These are phyloP conservation scores for Junonia oenone DNA, from an alignment of 2,888 invertebrate species.

Conservation along the genomic window DNA sequence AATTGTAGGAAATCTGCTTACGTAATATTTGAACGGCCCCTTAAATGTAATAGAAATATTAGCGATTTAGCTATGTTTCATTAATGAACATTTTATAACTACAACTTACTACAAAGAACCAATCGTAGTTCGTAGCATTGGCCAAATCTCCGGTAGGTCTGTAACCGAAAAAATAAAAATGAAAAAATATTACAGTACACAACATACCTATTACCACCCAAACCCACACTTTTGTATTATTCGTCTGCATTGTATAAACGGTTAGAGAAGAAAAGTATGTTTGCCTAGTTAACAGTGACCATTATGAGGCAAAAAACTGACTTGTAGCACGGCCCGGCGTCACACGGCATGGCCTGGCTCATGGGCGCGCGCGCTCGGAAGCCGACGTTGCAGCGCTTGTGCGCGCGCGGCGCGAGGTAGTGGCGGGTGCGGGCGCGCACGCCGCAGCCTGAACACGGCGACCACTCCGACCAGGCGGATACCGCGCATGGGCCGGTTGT, in stretches of 20 bases:
- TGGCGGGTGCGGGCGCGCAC: conserved; percentile 85
- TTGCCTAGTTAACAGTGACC: no score
- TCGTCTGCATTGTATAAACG: not conserved
- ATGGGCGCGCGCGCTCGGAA: conserved; percentile 55
- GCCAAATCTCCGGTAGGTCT: conserved; percentile 49
- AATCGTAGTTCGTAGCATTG: conserved; percentile 59
- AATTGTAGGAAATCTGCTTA: no score
- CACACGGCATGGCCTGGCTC: conserved; percentile 70
- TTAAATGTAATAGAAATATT: not conserved
- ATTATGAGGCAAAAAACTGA: conserved; percentile 37
- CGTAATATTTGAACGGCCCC: no score
- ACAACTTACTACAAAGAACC: conserved; percentile 67
- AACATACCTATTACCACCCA: no score
- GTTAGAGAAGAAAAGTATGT: no score
- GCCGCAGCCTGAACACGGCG: conserved; percentile 85
- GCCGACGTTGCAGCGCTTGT: conserved; percentile 81
- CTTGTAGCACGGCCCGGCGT: conserved; percentile 61
- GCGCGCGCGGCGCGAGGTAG: conserved; percentile 81
- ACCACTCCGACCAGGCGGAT: conserved; percentile 88
- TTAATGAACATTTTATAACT: no score
- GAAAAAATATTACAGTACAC: no score
- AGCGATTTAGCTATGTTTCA: no score
- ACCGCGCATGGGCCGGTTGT: conserved; percentile 81
- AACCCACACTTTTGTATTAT: no score
- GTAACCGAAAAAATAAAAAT: conserved; percentile 30